Conservation (phyloP, 2,888 invertebrate species). For the Papilio demoleus region DNA sequence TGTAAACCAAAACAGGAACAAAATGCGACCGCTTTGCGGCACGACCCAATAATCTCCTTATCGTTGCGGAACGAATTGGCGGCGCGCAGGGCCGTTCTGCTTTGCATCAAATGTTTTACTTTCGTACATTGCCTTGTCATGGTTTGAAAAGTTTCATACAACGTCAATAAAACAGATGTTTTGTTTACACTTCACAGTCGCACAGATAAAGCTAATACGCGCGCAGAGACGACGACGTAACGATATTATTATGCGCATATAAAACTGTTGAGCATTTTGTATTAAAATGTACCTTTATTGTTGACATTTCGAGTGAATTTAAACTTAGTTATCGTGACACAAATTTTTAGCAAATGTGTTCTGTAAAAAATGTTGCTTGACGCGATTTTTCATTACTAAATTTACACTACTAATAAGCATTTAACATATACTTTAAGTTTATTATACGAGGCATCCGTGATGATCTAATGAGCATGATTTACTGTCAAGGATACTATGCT, state of each 20-base stretch:
- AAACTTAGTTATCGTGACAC: conserved; percentile 6
- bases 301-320: conserved; percentile 5
- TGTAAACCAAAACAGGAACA: conserved; percentile 53
- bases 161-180: conserved; percentile 61
- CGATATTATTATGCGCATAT: conserved; percentile 35
- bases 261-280: conserved; percentile 26
- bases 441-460: conserved; percentile 67
- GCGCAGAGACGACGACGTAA: conserved; percentile 26
- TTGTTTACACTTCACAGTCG: conserved; percentile 51
- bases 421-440: conserved; percentile 51
- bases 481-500: conserved; percentile 57
- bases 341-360: conserved; percentile 17
- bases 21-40: conserved; percentile 57
- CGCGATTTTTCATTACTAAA: conserved; percentile 44
- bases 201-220: conserved; percentile 34
- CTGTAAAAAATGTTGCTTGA: conserved; percentile 31
- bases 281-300: conserved; percentile 24
- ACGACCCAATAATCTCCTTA: conserved; percentile 71
- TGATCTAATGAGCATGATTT: conserved; percentile 77
- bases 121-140: conserved; percentile 58
- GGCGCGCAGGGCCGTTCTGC: conserved; percentile 61
- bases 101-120: conserved; percentile 67
- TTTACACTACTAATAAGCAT: conserved; percentile 45
- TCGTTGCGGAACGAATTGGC: conserved; percentile 71
- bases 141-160: conserved; percentile 46